Base-by-base conservation (phyloP, 2,888 invertebrate species). In the Rosalia funebris region DNA sequence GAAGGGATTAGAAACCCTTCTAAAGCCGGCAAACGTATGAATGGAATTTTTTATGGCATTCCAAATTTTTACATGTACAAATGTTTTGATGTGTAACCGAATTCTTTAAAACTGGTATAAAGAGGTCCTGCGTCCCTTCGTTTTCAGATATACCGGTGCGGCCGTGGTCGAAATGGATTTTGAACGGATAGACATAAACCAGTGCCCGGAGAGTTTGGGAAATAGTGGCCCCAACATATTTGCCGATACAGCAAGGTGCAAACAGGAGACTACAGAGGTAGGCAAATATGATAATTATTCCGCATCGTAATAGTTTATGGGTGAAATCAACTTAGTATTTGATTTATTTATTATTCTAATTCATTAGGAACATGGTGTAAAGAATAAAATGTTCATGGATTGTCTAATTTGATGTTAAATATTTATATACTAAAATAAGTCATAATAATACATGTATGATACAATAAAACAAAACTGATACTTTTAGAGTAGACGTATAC, bases 131-230 rank as follows among this genome's bases (percentile, higher is more conserved):
- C 1, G 12, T 17, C 52, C 16, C 15, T 31, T 47, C 60, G n/a
- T 45, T 65, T 79, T 17, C 69, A 93, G 95, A 70, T 96, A 95
- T 77, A 95, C 96, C 1, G 98, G 95, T 34, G 91, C 91, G 12
- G 89, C 95, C 0, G 96, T 96, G 0, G 86, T 96, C 81, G 97
- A 98, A 86, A 91, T 97, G 88, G 98, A 98, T 79, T 96, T 94
- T 81, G 96, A 98, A 70, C 86, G 96, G 75, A 92, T 98, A 79
- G 98, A 98, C 77, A 95, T 98, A 81, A 98, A 98, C 83, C 98
- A 97, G 76, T 98, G 98, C 85, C 96, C 97, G 0, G 83, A 84
- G 63, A 93, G 96, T 57, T 85, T 89, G 71, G 98, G 97, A 42
- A 98, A 98, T 77, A 90, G 87, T 69, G 89, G 89, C 25, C 93